A percentile compares a stretch with the other conserved stretches of the same genome.
Evolutionary conservation across 2,888 invertebrate species (phyloP).

Genomic region (Eupsilia transversa): DNA sequence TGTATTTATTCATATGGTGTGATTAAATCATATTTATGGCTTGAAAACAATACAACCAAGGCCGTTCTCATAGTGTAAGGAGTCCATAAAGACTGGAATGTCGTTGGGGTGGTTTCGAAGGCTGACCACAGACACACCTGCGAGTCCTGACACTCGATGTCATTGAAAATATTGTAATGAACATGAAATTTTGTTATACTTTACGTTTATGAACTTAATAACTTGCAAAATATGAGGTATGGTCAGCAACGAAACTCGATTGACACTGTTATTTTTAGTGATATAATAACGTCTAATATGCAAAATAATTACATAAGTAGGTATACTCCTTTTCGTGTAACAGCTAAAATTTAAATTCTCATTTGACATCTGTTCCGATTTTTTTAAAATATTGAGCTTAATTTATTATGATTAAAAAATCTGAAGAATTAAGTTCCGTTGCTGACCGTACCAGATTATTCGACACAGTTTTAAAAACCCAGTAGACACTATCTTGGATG

Average conservation of each 20-base stretch:
- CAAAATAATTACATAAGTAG: background rate
- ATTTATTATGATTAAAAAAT: conserved; percentile 11
- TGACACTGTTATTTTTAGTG: background rate
- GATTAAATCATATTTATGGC: conserved; percentile 29
- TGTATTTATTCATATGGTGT: conserved; percentile 3
- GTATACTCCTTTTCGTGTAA: background rate
- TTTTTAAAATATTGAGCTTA: background rate
- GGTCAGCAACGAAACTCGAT: background rate
- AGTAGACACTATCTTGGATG: conserved; percentile 13
- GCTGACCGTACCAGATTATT: conserved; percentile 20
- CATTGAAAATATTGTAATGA: conserved; percentile 59
- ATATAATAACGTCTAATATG: background rate
- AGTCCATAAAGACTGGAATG: conserved; percentile 67
- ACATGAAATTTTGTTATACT: conserved; percentile 58
- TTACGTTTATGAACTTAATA: conserved; percentile 35
- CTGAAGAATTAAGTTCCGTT: background rate
- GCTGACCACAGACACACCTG: conserved; percentile 64
- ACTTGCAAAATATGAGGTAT: conserved; percentile 15
- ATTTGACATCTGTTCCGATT: background rate
- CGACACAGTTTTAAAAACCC: background rate
- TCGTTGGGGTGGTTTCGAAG: conserved; percentile 70
- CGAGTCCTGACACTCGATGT: conserved; percentile 45
- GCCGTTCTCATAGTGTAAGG: conserved; percentile 51
- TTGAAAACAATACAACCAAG: conserved; percentile 29
- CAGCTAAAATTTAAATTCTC: background rate